phyloP scores from a whole-genome alignment of 1,140 invertebrate genomes.

The Aricia agestis region DNA sequence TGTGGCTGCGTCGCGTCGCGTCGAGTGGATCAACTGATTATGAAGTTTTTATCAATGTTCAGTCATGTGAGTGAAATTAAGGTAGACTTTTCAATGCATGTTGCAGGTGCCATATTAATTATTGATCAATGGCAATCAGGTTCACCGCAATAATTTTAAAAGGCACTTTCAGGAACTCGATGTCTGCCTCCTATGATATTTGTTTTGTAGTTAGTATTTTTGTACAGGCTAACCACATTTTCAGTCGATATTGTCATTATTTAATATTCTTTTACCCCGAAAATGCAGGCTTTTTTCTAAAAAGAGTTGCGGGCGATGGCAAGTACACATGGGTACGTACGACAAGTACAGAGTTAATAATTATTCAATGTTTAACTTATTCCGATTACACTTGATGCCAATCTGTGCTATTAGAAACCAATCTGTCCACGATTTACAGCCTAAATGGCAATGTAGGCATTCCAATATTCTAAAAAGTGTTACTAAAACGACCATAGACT shows the following conservation, averaged over 20 bases:
- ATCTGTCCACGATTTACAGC: conserved; percentile 7
- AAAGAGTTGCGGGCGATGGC: background rate
- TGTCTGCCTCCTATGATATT: no score
- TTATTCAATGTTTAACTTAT: background rate
- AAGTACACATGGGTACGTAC: no score
- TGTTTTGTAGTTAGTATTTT: no score
- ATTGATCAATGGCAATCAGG: no score
- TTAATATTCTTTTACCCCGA: no score
- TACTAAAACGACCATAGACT: background rate
- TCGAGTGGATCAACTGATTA: background rate
- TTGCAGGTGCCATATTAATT: no score
- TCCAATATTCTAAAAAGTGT: background rate
- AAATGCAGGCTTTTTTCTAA: background rate
- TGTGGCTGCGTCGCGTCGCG: background rate
- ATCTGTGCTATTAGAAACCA: conserved; percentile 12
- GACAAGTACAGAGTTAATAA: background rate
- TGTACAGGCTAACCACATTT: no score
- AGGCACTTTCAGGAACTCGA: no score
- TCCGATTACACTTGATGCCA: conserved; percentile 4
- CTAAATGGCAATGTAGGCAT: background rate
- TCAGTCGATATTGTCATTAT: no score
- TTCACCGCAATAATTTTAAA: no score
- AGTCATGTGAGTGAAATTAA: background rate
- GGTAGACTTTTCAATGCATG: background rate
- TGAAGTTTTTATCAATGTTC: conserved; percentile 1